These are phyloP conservation scores for Plectrocnemia conspersa DNA, from an alignment of 1,140 invertebrate genomes.

Conservation along the genomic window DNA sequence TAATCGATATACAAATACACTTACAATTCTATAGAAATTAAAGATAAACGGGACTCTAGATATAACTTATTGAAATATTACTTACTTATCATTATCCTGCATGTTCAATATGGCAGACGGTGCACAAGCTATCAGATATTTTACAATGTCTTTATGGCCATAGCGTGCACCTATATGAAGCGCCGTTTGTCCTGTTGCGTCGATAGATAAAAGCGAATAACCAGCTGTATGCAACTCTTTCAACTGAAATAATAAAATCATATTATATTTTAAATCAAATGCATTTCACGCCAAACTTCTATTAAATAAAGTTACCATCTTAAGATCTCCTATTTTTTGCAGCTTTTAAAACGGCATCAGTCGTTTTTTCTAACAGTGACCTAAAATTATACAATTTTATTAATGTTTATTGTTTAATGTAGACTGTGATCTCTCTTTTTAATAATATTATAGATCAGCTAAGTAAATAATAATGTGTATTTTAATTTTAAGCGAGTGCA, in stretches of 20 bases:
- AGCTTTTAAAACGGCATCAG: slow-evolving; percentile 75
- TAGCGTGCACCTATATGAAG: slow-evolving; percentile 81
- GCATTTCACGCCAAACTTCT: no score
- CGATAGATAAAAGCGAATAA: slow-evolving; percentile 80
- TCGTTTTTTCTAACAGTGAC: slow-evolving; percentile 69
- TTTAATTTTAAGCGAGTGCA: neutral
- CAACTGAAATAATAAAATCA: slow-evolving; percentile 59
- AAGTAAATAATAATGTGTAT: slow-evolving; percentile 5
- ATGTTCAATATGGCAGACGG: slow-evolving; percentile 80
- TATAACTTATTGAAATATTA: neutral
- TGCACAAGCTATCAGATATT: slow-evolving; percentile 81
- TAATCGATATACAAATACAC: neutral
- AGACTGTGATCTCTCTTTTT: no score
- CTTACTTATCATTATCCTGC: slow-evolving; percentile 81
- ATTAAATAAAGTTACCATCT: slow-evolving; percentile 43
- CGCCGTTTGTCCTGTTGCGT: slow-evolving; percentile 81
- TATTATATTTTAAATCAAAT: no score
- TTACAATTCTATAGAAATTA: no score
- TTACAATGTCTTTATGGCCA: slow-evolving; percentile 85
- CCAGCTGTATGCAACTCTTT: slow-evolving; percentile 78
- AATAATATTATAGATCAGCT: neutral
- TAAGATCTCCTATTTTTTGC: slow-evolving; percentile 50
- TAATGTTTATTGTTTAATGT: slow-evolving; percentile 20
- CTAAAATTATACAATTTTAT: slow-evolving; percentile 42
- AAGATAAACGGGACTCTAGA: no score